Evolutionary conservation across 2,113 vertebrate genomes (phyloP), one percentile per base, ranked within the genome.

Genomic region (Mobula hypostoma): DNA sequence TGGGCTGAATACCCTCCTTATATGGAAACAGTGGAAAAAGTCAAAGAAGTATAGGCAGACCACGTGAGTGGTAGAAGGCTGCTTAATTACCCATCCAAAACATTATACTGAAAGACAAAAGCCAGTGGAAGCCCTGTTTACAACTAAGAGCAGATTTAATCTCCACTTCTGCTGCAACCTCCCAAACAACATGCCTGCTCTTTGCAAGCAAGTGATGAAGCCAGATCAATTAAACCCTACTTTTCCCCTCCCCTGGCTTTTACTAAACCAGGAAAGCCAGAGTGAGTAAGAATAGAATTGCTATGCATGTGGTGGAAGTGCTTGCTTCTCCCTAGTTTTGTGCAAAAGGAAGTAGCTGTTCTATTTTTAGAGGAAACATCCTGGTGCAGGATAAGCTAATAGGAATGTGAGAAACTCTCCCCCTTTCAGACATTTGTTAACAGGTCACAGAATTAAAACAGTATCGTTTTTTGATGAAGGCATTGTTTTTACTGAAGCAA

Each of bases 361-460:
- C 91, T 93, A 93, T 93, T 93, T 76, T 74, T 93, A 93, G 70
- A 48, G 36, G 40, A 56, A 40, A 93, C 91, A 93, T 93, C 91
- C 91, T 93, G 91, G 2, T 93, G 70, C 91, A 93, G 68, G 70
- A 93, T 93, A 74, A 93, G 74, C 91, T 48, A 40, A 56, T 74
- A 15, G 40, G 91, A 93, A 93, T 40, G 27, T 76, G 91, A 74
- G 91, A 48, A 90, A 27, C 40, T 29, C 70, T 74, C 70, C 36
- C 12, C 6, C 68, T 48, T 74, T 56, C 68, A 76, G 68, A 74
- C 40, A 56, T 74, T 56, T 74, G 68, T 56, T 74, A 72, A 74
- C 32, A 24, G 5, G 70, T 72, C 48, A 93, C 68, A 56, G n/a
- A 11, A 88, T 29, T 29, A 88, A 61, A 66, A 6, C 63, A 32